Conservation (phyloP, 2,113 vertebrate species). For the Pelecanus crispus region DNA sequence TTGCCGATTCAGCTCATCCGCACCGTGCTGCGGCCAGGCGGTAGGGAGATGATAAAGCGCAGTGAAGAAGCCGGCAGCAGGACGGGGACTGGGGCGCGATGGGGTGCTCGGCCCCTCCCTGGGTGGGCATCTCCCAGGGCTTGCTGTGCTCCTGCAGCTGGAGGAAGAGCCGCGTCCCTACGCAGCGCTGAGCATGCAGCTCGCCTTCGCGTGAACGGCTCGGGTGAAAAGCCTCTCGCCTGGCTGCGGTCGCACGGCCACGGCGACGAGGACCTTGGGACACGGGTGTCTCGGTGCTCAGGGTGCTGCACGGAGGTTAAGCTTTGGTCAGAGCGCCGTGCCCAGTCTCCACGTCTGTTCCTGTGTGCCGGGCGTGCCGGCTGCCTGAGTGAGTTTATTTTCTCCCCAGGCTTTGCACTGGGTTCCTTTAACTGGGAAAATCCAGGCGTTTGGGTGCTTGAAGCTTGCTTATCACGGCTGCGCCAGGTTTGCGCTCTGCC, state of each 20-base stretch:
- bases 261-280: not conserved
- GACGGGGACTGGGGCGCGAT: accelerated
- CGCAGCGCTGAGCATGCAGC: not conserved
- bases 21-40: not conserved
- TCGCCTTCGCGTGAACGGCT: accelerated
- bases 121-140: not conserved
- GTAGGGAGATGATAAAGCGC: accelerated
- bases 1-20: too few relatives aligned
- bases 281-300: not conserved
- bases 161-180: not conserved
- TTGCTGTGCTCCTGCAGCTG: not conserved
- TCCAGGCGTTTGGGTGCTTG: not conserved
- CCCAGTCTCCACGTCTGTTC: not conserved
- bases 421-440: not conserved
- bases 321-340: not conserved
- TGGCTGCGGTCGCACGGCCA: not conserved
- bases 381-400: not conserved
- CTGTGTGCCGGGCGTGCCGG: accelerated
- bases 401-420: not conserved
- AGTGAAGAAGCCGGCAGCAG: not conserved
- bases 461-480: not conserved
- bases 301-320: not conserved
- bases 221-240: not conserved
- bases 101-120: not conserved
- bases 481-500: not conserved